Conservation (phyloP, 2,797 vertebrate species). For the Pantherophis alleghaniensis region DNA sequence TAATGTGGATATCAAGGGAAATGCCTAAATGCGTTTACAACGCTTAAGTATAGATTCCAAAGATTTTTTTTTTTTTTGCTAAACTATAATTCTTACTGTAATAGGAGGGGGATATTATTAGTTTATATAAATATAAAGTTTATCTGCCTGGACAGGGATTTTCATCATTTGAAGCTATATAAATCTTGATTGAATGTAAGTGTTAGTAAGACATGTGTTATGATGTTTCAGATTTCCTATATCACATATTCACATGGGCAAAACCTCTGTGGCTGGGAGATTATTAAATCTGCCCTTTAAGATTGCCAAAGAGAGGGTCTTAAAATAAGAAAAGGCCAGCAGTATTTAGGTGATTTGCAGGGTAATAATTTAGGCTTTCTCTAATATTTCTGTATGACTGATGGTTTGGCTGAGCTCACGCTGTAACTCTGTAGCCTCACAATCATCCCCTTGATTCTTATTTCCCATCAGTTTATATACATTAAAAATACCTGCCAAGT, state of each 20-base stretch:
- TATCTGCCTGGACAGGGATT: neutral
- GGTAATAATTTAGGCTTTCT: neutral
- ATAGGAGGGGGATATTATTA: neutral
- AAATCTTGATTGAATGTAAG: neutral
- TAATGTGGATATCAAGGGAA: neutral
- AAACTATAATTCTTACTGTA: neutral
- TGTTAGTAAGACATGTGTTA: neutral
- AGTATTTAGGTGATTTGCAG: neutral
- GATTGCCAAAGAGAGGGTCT: neutral
- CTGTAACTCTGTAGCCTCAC: neutral
- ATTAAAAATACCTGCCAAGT: neutral
- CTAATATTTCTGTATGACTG: neutral
- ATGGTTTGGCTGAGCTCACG: neutral
- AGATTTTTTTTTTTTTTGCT: neutral
- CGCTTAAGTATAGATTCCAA: neutral
- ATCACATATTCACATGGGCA: neutral
- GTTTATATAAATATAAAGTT: neutral
- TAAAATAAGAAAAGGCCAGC: neutral
- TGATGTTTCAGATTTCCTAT: neutral
- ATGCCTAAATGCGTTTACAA: neutral
- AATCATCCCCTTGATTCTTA: neutral
- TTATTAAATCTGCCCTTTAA: neutral
- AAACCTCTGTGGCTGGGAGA: neutral
- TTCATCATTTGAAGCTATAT: neutral
- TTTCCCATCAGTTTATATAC: neutral